phyloP scores from a whole-genome alignment of 1,140 invertebrate genomes.

The Hycleus phaleratus region DNA sequence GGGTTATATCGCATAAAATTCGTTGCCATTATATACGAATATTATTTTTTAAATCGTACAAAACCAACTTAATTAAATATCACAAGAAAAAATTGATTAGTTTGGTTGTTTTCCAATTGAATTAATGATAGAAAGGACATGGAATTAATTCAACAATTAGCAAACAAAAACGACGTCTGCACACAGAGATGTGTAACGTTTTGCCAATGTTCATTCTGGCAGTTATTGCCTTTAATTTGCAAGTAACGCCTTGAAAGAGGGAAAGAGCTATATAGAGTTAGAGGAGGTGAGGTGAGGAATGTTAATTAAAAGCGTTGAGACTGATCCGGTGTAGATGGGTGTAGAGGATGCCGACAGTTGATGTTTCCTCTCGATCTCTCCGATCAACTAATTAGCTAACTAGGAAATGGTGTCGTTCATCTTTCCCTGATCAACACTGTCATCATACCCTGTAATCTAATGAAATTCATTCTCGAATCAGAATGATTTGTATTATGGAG shows the following conservation, averaged over 20 bases:
- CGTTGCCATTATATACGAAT: no score
- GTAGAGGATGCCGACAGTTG: constrained; percentile 5
- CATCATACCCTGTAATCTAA: no score
- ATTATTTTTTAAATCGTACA: no score
- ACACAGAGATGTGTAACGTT: constrained; percentile 21
- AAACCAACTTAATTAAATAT: no score
- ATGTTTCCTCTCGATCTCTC: constrained; percentile 24
- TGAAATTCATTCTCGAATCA: no score
- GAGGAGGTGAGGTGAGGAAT: constrained; percentile 38
- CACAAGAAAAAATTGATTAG: no score
- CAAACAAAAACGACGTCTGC: constrained; percentile 37
- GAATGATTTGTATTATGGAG: no score
- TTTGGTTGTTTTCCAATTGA: constrained; percentile 10
- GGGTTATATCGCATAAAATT: background rate
- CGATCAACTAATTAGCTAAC: constrained; percentile 20
- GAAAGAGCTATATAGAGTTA: no score
- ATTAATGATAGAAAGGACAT: constrained; percentile 29
- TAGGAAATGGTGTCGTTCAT: constrained; percentile 7
- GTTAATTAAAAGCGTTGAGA: constrained; percentile 42
- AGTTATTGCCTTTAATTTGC: constrained; percentile 42
- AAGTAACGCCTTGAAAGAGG: constrained; percentile 27
- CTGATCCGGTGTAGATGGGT: constrained; percentile 17
- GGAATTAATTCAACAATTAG: constrained; percentile 41
- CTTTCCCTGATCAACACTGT: constrained; percentile 5
- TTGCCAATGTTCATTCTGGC: constrained; percentile 34